phyloP scores from a whole-genome alignment of 1,140 invertebrate species.

The Thereuonema tuberculata region DNA sequence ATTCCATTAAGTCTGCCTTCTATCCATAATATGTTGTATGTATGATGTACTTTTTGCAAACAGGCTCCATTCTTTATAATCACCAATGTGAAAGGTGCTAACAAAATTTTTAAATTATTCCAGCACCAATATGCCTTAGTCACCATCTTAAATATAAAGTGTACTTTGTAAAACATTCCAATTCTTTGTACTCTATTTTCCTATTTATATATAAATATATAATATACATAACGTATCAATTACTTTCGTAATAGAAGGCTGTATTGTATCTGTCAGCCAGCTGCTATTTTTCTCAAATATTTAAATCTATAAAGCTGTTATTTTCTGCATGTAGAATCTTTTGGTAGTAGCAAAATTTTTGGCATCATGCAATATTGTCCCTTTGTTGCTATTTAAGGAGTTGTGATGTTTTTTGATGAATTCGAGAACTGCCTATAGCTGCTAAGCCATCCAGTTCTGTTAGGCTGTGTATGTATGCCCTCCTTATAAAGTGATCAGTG shows the following conservation, averaged over 20 bases:
- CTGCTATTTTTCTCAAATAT: constrained; percentile 6
- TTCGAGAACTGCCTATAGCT: too few relatives aligned
- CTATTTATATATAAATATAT: constrained; percentile 11
- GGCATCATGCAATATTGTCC: not conserved
- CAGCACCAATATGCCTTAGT: constrained; percentile 10
- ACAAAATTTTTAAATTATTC: constrained; percentile 1
- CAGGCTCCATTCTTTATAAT: too few relatives aligned
- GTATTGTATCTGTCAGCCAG: not conserved
- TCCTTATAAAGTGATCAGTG: constrained; percentile 2
- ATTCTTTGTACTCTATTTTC: constrained; percentile 11
- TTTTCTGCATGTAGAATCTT: not conserved
- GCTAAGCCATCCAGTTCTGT: not conserved
- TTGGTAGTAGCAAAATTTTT: not conserved
- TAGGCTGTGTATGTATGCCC: not conserved
- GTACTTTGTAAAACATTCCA: constrained; percentile 10
- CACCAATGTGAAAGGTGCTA: not conserved
- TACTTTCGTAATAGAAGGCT: constrained; percentile 2
- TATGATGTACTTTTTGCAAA: too few relatives aligned
- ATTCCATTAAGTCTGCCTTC: too few relatives aligned
- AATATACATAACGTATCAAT: constrained; percentile 4
- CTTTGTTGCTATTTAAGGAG: too few relatives aligned
- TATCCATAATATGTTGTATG: too few relatives aligned
- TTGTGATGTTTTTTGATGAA: too few relatives aligned
- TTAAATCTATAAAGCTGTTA: not conserved
- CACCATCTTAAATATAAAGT: constrained; percentile 5